Percentiles rank a stretch among this genome's conserved stretches.
These are phyloP conservation scores for Hirtodrosophila trivittata DNA, from an alignment of 2,888 invertebrate species.

Conservation along the genomic window DNA sequence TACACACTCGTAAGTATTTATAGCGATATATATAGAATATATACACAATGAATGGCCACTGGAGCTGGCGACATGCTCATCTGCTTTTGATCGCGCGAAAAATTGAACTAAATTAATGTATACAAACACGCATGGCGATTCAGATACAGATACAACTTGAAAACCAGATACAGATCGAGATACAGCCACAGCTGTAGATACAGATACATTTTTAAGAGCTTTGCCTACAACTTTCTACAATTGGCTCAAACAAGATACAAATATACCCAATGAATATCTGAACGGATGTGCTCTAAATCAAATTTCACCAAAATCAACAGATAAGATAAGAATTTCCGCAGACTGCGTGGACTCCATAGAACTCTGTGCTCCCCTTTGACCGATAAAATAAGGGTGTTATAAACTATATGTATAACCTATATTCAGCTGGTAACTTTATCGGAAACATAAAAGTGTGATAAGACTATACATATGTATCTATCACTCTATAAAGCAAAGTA, in stretches of 20 bases:
- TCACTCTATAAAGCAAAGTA: too few species aligned
- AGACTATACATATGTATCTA: too few species aligned
- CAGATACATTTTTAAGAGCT: background rate
- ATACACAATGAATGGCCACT: slow-evolving; percentile 43
- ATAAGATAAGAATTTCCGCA: slow-evolving; percentile 59
- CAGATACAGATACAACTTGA: slow-evolving; percentile 18
- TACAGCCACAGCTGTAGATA: slow-evolving; percentile 1
- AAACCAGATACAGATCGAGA: slow-evolving; percentile 18
- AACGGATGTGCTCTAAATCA: slow-evolving; percentile 68
- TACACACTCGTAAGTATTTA: slow-evolving; percentile 38
- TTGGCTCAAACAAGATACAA: too few species aligned
- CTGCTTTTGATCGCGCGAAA: slow-evolving; percentile 77
- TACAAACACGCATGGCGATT: slow-evolving; percentile 67
- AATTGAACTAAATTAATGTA: slow-evolving; percentile 79
- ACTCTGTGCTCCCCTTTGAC: too few species aligned
- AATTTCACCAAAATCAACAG: slow-evolving; percentile 53
- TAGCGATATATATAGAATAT: slow-evolving; percentile 21
- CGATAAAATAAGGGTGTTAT: background rate
- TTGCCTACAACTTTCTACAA: too few species aligned
- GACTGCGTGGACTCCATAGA: slow-evolving; percentile 8
- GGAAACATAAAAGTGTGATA: too few species aligned
- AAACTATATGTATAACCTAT: too few species aligned
- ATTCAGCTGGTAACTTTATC: too few species aligned
- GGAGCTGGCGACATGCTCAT: slow-evolving; percentile 70
- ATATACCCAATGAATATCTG: slow-evolving; percentile 1